Evolutionary conservation across 2,888 invertebrate species (phyloP).

Genomic region (Morpho deidamia): DNA sequence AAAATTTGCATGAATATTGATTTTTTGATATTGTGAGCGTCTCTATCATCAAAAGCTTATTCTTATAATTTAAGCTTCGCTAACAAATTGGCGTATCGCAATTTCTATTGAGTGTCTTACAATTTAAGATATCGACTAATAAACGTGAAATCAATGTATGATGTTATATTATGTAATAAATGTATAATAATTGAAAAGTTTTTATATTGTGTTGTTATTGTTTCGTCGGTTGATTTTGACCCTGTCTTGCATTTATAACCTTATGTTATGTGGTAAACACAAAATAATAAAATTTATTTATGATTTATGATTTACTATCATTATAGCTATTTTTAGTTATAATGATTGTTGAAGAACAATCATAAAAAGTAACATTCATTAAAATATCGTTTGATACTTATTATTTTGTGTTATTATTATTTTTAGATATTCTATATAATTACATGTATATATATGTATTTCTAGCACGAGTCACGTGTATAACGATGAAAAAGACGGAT

Average conservation of each 20-base stretch:
- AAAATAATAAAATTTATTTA: background rate
- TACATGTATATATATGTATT: slow-evolving; percentile 25
- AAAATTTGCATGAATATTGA: slow-evolving; percentile 30
- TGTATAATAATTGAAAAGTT: background rate
- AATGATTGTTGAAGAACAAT: background rate
- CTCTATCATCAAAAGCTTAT: slow-evolving; percentile 46
- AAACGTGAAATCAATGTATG: too few species aligned
- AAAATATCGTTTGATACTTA: background rate
- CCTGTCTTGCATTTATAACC: slow-evolving; percentile 40
- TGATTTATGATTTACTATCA: background rate
- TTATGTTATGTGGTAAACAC: slow-evolving; percentile 27
- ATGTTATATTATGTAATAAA: background rate
- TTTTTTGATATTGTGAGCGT: slow-evolving; percentile 32
- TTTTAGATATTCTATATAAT: slow-evolving; percentile 1
- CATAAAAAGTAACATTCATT: background rate
- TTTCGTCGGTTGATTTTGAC: slow-evolving; percentile 53
- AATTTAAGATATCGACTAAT: background rate
- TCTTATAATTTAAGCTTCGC: slow-evolving; percentile 73
- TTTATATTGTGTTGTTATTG: slow-evolving; percentile 8
- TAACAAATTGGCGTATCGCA: slow-evolving; percentile 26
- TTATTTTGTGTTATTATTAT: slow-evolving; percentile 29
- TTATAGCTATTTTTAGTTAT: background rate
- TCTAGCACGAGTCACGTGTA: slow-evolving; percentile 69
- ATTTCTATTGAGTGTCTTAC: background rate
- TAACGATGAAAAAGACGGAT: slow-evolving; percentile 71